Percentiles rank a stretch among this genome's conserved stretches.
These are phyloP conservation scores for Phenganax stokvisi DNA, from an alignment of 92 coral and sea anemone species.

Conservation along the genomic window DNA sequence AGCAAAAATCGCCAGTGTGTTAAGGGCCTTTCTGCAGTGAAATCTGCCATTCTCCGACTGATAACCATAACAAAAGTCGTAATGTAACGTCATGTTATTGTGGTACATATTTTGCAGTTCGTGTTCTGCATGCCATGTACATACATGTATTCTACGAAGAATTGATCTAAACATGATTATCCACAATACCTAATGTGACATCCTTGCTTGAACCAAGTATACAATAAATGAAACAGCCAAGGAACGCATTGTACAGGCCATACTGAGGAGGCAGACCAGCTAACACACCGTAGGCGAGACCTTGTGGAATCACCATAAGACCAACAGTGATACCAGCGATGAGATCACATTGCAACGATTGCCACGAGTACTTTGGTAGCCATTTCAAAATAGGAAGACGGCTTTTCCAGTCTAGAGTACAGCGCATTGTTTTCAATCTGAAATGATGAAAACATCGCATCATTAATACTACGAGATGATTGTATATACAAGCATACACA, in stretches of 20 bases:
- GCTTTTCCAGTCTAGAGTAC: conserved; percentile 43
- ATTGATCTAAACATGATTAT: too few relatives aligned
- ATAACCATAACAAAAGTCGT: too few relatives aligned
- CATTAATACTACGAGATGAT: not conserved
- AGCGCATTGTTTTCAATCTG: conserved; percentile 23
- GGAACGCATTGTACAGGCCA: conserved; percentile 90
- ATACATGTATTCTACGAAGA: too few relatives aligned
- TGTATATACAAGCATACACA: not conserved
- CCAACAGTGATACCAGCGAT: conserved; percentile 97
- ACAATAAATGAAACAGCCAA: conserved; percentile 89
- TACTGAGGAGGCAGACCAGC: conserved; percentile 91
- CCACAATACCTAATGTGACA: conserved; percentile 48
- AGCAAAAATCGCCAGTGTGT: too few relatives aligned
- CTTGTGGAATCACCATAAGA: conserved; percentile 95
- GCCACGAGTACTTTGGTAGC: conserved; percentile 70
- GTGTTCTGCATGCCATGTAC: too few relatives aligned
- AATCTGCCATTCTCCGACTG: too few relatives aligned
- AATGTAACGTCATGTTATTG: too few relatives aligned
- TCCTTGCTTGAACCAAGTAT: conserved; percentile 95
- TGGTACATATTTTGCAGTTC: too few relatives aligned
- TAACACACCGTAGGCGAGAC: conserved; percentile 83
- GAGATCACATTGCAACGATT: conserved; percentile 68
- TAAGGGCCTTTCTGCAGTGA: too few relatives aligned
- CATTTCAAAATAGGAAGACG: conserved; percentile 73
- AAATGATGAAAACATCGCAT: not conserved